phyloP scores from a whole-genome alignment of 2,888 invertebrate species.

The Norana najaformis region DNA sequence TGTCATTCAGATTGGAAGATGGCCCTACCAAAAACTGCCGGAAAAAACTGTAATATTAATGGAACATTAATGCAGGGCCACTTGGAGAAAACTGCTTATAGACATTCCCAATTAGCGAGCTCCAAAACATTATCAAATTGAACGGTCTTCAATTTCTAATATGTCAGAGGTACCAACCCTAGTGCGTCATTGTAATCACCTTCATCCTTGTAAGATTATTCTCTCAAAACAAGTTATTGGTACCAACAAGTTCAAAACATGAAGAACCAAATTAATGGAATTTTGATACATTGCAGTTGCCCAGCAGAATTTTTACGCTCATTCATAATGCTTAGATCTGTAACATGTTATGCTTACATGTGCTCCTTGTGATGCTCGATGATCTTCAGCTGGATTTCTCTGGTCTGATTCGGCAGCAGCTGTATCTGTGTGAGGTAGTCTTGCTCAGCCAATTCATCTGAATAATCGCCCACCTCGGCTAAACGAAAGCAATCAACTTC shows the following conservation, averaged over 20 bases:
- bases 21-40: too few species aligned
- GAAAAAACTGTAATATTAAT: neutral
- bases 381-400: constrained; percentile 87
- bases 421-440: constrained; percentile 92
- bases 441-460: constrained; percentile 69
- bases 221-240: too few species aligned
- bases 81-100: too few species aligned
- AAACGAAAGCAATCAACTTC: neutral
- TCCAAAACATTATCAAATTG: neutral
- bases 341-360: constrained; percentile 71
- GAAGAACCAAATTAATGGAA: too few species aligned
- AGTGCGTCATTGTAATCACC: too few species aligned
- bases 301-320: too few species aligned
- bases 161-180: too few species aligned
- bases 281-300: too few species aligned
- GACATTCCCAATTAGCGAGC: too few species aligned
- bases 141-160: too few species aligned
- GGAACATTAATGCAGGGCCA: neutral
- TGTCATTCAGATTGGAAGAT: neutral
- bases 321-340: neutral
- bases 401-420: constrained; percentile 80
- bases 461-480: constrained; percentile 82
- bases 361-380: constrained; percentile 99
- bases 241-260: too few species aligned
- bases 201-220: too few species aligned